Evolutionary conservation across 1,140 invertebrate species (phyloP).

Genomic region (Elysia chlorotica): DNA sequence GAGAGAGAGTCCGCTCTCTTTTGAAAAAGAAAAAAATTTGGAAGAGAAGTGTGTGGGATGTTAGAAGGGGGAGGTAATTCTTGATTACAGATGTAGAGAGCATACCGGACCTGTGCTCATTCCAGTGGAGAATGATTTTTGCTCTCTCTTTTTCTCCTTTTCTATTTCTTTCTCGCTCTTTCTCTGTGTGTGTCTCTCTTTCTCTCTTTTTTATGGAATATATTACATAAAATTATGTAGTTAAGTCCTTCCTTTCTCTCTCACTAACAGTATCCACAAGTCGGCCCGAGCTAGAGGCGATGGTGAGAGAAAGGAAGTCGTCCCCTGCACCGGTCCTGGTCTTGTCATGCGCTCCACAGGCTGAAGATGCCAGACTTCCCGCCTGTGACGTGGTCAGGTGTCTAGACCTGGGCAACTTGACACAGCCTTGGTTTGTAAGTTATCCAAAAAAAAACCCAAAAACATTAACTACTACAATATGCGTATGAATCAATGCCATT

Average conservation of each 20-base stretch:
- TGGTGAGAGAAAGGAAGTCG: conserved; percentile 51
- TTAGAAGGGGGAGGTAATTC: too few species aligned
- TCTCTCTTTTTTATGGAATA: too few species aligned
- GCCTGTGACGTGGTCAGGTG: conserved; percentile 40
- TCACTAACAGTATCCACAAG: conserved; percentile 25
- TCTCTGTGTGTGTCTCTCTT: too few species aligned
- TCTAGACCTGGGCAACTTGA: conserved; percentile 38
- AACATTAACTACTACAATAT: too few species aligned
- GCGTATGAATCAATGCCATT: too few species aligned
- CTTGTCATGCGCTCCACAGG: conserved; percentile 39
- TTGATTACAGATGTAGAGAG: too few species aligned
- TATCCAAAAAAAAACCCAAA: too few species aligned
- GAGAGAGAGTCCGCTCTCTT: too few species aligned
- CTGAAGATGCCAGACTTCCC: conserved; percentile 30
- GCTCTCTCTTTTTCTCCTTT: not conserved
- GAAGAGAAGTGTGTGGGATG: too few species aligned
- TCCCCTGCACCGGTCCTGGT: conserved; percentile 50
- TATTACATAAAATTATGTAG: not conserved
- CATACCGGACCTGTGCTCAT: too few species aligned
- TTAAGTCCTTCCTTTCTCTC: not conserved
- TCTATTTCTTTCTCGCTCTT: not conserved
- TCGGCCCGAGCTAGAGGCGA: conserved; percentile 38
- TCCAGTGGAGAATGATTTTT: not conserved
- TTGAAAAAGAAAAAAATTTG: too few species aligned
- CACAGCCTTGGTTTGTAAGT: conserved; percentile 53